Conservation (phyloP, 2,888 invertebrate species). For the Caenorhabditis sp. region DNA sequence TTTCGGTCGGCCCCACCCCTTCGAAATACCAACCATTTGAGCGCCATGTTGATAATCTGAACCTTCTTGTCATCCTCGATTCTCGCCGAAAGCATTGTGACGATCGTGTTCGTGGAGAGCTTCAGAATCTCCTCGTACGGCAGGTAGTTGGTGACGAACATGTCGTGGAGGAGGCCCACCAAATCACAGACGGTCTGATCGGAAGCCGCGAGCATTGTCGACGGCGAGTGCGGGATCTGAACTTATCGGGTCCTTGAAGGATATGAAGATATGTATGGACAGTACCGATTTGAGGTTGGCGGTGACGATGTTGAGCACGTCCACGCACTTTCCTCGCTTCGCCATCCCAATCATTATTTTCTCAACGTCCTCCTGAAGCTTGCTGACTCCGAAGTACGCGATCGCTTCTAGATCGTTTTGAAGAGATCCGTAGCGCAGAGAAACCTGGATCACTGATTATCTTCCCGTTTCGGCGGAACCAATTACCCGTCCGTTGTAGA, state of each 20-base stretch:
- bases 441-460: background rate
- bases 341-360: conserved; percentile 31
- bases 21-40: too few relatives aligned
- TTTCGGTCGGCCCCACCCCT: too few relatives aligned
- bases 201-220: conserved; percentile 22
- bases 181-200: conserved; percentile 20
- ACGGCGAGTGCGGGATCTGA: conserved; percentile 39
- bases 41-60: conserved; percentile 34
- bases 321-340: conserved; percentile 2
- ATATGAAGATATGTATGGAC: too few relatives aligned
- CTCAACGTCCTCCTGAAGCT: conserved; percentile 33
- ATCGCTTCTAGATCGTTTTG: conserved; percentile 30
- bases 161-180: conserved; percentile 21
- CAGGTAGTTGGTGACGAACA: background rate
- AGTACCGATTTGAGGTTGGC: conserved; percentile 22
- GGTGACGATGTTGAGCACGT: conserved; percentile 38
- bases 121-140: conserved; percentile 15
- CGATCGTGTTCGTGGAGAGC: conserved; percentile 20
- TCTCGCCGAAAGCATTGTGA: conserved; percentile 29
- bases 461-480: background rate
- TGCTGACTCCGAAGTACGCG: conserved; percentile 19
- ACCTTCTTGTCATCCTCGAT: conserved; percentile 28
- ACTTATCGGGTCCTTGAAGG: too few relatives aligned
- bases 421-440: background rate
- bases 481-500: conserved; percentile 13